These are phyloP conservation scores for Eristalis pertinax DNA, from an alignment of 2,888 invertebrate species.

Conservation along the genomic window DNA sequence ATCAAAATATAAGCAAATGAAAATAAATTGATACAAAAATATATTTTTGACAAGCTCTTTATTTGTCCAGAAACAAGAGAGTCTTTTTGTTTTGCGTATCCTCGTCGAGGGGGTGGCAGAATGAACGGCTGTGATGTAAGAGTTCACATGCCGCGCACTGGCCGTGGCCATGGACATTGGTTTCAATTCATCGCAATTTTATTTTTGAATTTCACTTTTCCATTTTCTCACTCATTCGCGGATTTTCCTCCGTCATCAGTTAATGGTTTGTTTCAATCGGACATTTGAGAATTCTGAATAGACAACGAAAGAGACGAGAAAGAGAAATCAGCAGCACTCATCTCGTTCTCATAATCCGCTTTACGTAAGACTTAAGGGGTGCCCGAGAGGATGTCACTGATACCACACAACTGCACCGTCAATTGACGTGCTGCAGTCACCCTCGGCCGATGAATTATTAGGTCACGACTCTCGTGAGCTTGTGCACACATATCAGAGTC, in stretches of 20 bases:
- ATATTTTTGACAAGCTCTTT: neutral
- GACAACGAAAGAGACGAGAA: neutral
- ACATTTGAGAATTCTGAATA: neutral
- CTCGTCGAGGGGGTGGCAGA: too few species aligned
- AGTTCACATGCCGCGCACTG: neutral
- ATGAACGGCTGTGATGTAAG: neutral
- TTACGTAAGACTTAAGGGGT: conserved; percentile 36
- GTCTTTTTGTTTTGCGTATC: neutral
- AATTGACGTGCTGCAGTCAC: conserved; percentile 9
- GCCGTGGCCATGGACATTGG: neutral
- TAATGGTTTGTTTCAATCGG: neutral
- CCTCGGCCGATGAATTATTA: conserved; percentile 7
- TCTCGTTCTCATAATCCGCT: conserved; percentile 9
- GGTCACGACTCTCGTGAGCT: neutral
- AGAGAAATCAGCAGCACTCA: neutral
- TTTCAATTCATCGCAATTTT: neutral
- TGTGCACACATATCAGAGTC: neutral
- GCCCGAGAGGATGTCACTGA: conserved; percentile 9
- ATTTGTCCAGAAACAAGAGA: neutral
- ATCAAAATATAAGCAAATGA: too few species aligned
- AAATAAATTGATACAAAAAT: too few species aligned
- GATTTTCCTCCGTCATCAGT: neutral
- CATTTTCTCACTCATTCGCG: neutral
- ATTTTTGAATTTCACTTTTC: neutral
- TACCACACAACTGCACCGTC: conserved; percentile 4